These are phyloP conservation scores for Lochmaea crataegi DNA, from an alignment of 2,888 invertebrate species.

Conservation along the genomic window DNA sequence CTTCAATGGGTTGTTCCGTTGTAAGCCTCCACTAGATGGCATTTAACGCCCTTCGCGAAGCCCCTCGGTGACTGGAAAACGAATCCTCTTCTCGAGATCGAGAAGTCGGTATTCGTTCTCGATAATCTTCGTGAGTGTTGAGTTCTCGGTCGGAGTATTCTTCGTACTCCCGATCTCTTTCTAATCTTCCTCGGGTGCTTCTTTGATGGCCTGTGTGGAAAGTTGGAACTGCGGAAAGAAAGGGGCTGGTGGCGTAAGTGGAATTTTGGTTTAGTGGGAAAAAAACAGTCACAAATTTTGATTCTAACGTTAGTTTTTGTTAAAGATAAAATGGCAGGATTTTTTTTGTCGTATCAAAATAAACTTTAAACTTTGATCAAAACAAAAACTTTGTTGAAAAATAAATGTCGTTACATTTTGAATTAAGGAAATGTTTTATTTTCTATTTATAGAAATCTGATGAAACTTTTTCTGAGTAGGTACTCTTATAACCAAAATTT, in stretches of 20 bases:
- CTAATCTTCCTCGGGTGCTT: conserved; percentile 66
- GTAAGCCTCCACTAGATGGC: conserved; percentile 76
- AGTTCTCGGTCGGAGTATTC: conserved; percentile 65
- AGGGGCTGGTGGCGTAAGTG: background rate
- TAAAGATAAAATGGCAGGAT: no score
- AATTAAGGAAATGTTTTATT: no score
- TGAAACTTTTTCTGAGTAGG: no score
- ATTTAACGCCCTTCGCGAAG: conserved; percentile 78
- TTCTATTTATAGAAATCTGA: no score
- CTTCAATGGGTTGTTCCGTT: conserved; percentile 66
- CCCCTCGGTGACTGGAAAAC: conserved; percentile 68
- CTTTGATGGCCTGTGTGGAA: conserved; percentile 65
- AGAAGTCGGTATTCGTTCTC: conserved; percentile 57
- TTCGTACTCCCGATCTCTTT: conserved; percentile 68
- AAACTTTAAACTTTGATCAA: no score
- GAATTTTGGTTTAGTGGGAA: background rate
- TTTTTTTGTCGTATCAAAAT: no score
- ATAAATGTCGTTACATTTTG: no score
- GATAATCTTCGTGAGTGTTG: conserved; percentile 60
- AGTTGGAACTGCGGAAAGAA: conserved; percentile 59
- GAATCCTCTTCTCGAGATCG: conserved; percentile 61
- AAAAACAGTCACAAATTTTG: background rate
- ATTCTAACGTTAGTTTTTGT: no score
- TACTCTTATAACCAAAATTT: no score
- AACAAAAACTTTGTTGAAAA: no score